Evolutionary conservation across 1,140 invertebrate genomes (phyloP), one percentile per base, ranked within the genome.

Genomic region (Andrena cerasifolii): DNA sequence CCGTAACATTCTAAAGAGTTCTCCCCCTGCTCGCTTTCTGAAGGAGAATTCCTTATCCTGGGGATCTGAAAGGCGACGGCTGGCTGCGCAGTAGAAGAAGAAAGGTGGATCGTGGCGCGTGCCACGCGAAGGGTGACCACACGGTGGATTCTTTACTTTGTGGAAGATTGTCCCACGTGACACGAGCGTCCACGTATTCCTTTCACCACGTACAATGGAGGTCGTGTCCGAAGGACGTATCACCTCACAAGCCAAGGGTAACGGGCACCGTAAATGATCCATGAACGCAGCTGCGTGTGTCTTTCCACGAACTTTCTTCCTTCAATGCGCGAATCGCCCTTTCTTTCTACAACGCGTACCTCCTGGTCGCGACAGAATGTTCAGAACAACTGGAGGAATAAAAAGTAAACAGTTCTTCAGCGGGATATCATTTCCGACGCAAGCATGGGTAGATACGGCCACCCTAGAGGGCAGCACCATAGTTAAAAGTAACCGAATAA

Each of bases 221-320:
- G 77, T 68, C 65, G 59, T 71, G 53, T 28, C 58, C 70, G 77
- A 71, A 83, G 54, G 63, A 83, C 73, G 75, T 80, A 54, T 79
- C 77, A 86, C 79, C 72, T 80, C 67, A 26, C 54, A 80, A 40
- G 47, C 75, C 71, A 61, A 79, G 74, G 80, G 73, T 76, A 79
- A 80, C 80, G 79, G 63, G 74, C 80, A 73, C 65, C 65, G 80
- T 86, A 88, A 89, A 89, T 88, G 84, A 83, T 66, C 80, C 82
- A 79, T 89, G 71, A 86, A 84, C 66, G 40, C 88, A 89, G 88
- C 86, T 89, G 87, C 82, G 45, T 76, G 68, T 79, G 83, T 82
- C 47, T 59, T 79, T 61, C 45, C n/a, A 71, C 47, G 65, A 70
- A 58, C 14, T 65, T 47, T 66, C 51, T 59, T 54, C 12, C 26